Percentiles rank a stretch among this genome's conserved stretches.
These are phyloP conservation scores for Hoplodrina ambigua DNA, from an alignment of 2,888 invertebrate species.

Conservation along the genomic window DNA sequence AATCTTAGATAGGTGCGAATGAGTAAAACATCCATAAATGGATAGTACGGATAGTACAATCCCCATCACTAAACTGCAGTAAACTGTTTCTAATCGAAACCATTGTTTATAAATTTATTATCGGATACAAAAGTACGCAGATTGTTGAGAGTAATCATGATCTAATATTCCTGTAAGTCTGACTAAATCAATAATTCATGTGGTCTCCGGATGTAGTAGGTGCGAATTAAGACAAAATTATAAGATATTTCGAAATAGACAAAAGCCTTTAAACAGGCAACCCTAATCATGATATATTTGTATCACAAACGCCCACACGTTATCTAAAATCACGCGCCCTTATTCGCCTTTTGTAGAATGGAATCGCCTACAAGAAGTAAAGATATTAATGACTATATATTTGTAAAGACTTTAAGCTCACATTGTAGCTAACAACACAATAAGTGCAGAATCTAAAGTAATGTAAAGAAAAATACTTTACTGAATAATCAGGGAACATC, in stretches of 20 bases:
- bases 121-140: background rate
- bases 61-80: background rate
- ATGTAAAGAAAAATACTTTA: background rate
- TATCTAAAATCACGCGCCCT: slow-evolving; percentile 62
- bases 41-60: background rate
- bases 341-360: slow-evolving; percentile 60
- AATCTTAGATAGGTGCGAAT: background rate
- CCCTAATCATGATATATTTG: slow-evolving; percentile 32
- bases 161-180: background rate
- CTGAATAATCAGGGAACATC: background rate
- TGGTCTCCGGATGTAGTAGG: slow-evolving; percentile 2
- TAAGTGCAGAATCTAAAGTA: background rate
- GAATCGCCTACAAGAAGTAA: slow-evolving; percentile 48
- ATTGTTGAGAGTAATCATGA: background rate
- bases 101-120: background rate
- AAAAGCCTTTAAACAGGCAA: slow-evolving; percentile 9
- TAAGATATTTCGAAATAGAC: slow-evolving; percentile 21
- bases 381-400: slow-evolving; percentile 3
- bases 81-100: background rate
- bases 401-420: background rate
- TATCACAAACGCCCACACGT: slow-evolving; percentile 45
- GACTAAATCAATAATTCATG: background rate
- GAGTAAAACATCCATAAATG: background rate
- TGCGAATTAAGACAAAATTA: slow-evolving; percentile 7
- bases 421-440: background rate